Evolutionary conservation across 2,797 vertebrate genomes (phyloP).

Genomic region (Halcyon smyrnensis): DNA sequence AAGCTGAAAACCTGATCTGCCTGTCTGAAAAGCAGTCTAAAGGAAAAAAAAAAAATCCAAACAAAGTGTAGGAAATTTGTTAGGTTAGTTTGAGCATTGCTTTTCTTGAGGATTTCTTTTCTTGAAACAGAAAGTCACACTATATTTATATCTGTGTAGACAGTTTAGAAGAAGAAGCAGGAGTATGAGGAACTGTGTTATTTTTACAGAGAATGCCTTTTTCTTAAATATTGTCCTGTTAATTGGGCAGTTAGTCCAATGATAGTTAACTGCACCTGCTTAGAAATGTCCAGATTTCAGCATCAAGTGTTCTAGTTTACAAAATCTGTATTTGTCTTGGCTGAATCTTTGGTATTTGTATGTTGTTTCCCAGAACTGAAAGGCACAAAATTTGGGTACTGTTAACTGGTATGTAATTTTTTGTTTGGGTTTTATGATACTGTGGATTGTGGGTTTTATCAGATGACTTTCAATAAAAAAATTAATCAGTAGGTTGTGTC

Average conservation of each 20-base stretch:
- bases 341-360: not conserved
- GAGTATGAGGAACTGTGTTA: not conserved
- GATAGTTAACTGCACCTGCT: not conserved
- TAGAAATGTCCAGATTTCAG: not conserved
- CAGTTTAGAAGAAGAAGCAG: not conserved
- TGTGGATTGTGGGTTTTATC: not conserved
- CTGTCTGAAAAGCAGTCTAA: not conserved
- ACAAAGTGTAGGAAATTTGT: not conserved
- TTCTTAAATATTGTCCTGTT: not conserved
- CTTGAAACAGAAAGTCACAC: not conserved
- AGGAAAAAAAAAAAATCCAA: not conserved
- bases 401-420: not conserved
- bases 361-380: not conserved
- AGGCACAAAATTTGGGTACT: not conserved
- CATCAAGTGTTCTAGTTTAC: not conserved
- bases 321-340: not conserved
- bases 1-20: not conserved
- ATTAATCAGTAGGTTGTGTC: not conserved
- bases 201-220: not conserved
- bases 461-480: not conserved
- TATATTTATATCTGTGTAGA: not conserved
- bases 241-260: not conserved
- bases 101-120: not conserved
- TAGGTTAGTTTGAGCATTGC: not conserved
- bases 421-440: not conserved